Evolutionary conservation across 2,113 vertebrate species (phyloP).

Genomic region (Misgurnus mizolepis): DNA sequence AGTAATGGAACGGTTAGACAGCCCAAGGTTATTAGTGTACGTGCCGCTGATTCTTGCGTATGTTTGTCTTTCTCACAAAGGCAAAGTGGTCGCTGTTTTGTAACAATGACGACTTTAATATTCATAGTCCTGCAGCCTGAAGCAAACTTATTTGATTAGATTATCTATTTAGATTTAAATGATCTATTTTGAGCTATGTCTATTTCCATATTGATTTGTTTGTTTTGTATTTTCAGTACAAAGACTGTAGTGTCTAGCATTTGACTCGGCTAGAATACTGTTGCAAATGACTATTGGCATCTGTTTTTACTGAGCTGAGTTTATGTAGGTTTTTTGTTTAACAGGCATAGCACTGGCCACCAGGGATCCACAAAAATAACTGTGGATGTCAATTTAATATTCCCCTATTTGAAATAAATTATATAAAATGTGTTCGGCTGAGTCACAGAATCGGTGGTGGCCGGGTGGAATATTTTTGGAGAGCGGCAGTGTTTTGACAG

Average conservation of each 20-base stretch:
- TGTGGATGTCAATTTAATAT: conserved; percentile 23
- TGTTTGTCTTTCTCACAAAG: conserved; percentile 45
- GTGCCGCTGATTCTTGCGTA: conserved; percentile 52
- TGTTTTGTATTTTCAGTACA: neutral
- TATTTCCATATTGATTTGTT: no score
- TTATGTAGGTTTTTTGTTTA: conserved; percentile 35
- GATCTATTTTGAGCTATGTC: no score
- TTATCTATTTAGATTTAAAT: neutral
- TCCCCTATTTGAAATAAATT: neutral
- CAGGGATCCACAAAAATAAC: conserved; percentile 37
- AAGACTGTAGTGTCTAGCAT: neutral
- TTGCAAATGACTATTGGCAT: conserved; percentile 48
- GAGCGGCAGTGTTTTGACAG: conserved; percentile 27
- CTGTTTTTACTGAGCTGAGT: conserved; percentile 38
- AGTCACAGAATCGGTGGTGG: conserved; percentile 21
- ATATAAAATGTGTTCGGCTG: neutral
- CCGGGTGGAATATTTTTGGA: neutral
- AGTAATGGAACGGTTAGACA: conserved; percentile 71
- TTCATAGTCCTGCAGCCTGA: neutral
- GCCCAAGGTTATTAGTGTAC: conserved; percentile 78
- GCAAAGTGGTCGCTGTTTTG: neutral
- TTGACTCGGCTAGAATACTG: neutral
- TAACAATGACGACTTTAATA: neutral
- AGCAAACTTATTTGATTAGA: neutral
- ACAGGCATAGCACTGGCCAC: conserved; percentile 12